A percentile compares a stretch with the other conserved stretches of the same genome.
phyloP scores from a whole-genome alignment of 2,797 vertebrate genomes.

The Halcyon leucocephala region DNA sequence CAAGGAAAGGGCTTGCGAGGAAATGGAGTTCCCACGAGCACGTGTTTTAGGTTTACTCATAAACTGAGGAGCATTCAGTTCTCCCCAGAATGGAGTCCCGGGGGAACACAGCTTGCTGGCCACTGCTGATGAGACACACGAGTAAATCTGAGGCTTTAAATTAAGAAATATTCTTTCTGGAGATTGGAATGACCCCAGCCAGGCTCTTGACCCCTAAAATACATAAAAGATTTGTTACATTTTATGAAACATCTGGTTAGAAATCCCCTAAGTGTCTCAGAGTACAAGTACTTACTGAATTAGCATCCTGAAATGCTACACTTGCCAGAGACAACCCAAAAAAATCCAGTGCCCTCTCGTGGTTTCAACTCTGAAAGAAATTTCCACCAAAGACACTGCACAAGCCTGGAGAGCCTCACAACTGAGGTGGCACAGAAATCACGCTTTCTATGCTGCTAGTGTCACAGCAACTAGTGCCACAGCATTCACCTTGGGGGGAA shows the following conservation, averaged over 20 bases:
- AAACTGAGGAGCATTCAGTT: accelerated
- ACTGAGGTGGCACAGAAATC: not conserved
- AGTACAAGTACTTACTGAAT: not conserved
- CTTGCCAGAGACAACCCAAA: not conserved
- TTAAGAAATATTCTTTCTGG: not conserved
- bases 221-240: not conserved
- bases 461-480: not conserved
- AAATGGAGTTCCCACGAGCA: accelerated
- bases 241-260: not conserved
- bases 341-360: constrained; percentile 53
- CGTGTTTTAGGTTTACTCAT: accelerated
- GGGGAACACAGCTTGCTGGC: not conserved
- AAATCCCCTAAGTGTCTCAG: not conserved
- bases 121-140: not conserved
- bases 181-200: not conserved
- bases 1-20: accelerated
- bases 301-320: not conserved
- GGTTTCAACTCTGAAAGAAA: not conserved
- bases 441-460: no score
- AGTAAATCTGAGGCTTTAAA: not conserved
- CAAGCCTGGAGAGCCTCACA: not conserved
- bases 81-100: not conserved
- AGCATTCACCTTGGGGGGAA: not conserved
- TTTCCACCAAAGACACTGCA: not conserved
- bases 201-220: not conserved